Base-by-base conservation (phyloP, 2,888 invertebrate genomes). In the Pardosa pseudoannulata region DNA sequence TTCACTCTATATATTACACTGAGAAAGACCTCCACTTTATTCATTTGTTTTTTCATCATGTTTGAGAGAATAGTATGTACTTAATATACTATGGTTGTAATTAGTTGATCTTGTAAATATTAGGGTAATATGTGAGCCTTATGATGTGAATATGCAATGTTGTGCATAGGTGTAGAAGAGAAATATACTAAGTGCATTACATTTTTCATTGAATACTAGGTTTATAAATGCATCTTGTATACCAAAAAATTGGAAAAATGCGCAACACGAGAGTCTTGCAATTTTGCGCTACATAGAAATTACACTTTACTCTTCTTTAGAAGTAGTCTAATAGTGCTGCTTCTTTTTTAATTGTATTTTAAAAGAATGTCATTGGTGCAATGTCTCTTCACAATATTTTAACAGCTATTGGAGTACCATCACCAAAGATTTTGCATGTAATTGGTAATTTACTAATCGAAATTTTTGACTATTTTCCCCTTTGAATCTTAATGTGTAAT, bases 201-300 rank as follows among this genome's bases (percentile, higher is more conserved):
- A 28, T 73, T 39, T 39, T 36, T 39, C 68, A 39, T 70, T 70
- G 36, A 39, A 27, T 70, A 39, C 19, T 70, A 16, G 39, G 23
- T 31, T 73, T 73, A 56, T 29, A 46, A 31, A n/a, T 73, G 72
- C 72, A 65, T 71, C 82, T 83, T 83, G 82, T 83, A 64, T 83
- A 76, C 76, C 78, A 76, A 78, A 85, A 85, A 78, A 85, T 56
- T 85, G 78, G 83, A 62, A 78, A 56, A 72, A 68, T 64, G 78
- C 73, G 72, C 78, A 68, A 74, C 83, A 85, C 78, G 83, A 85
- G 78, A 85, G 83, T 78, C 82, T 72, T 72, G 83, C 83, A 79
- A 73, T 78, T 85, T 71, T 73, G 83, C 56, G 83, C 73, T 85
- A 41, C 50, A 73, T 85, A 85, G 81, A 70, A 65, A 78, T 65